These are phyloP conservation scores for Adineta ricciae DNA, from an alignment of 2,888 invertebrate genomes.

Conservation along the genomic window DNA sequence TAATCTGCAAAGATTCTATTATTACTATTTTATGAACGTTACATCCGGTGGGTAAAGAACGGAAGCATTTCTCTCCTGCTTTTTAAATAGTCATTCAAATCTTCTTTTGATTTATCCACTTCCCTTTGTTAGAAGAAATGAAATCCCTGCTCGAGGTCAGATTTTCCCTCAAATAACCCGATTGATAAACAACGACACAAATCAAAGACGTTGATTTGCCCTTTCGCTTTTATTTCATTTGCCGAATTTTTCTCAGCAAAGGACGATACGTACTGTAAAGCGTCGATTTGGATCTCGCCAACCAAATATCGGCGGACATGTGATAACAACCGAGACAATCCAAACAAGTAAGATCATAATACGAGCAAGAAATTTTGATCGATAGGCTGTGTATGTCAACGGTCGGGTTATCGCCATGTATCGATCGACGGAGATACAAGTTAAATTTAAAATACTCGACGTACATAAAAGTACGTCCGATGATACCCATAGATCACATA, in stretches of 20 bases:
- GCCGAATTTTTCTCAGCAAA: too few species aligned
- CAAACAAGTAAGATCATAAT: slow-evolving; percentile 43
- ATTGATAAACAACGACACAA: too few species aligned
- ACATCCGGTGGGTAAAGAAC: not conserved
- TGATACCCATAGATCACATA: slow-evolving; percentile 39
- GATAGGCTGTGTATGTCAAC: slow-evolving; percentile 40
- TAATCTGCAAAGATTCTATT: not conserved
- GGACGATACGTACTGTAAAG: not conserved
- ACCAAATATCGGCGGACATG: slow-evolving; percentile 43
- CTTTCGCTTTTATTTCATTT: too few species aligned
- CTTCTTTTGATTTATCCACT: not conserved
- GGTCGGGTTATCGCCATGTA: slow-evolving; percentile 46
- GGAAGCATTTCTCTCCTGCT: not conserved
- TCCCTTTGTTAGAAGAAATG: not conserved
- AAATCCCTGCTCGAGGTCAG: not conserved
- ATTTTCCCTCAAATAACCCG: too few species aligned
- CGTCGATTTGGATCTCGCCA: slow-evolving; percentile 38
- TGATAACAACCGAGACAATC: slow-evolving; percentile 40
- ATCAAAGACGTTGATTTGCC: too few species aligned
- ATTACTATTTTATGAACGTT: not conserved
- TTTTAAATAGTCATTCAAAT: not conserved
- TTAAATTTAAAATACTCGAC: slow-evolving; percentile 44
- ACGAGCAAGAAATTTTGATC: slow-evolving; percentile 38
- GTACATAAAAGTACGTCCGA: slow-evolving; percentile 45
- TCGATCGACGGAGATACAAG: slow-evolving; percentile 44